Evolutionary conservation across 2,888 invertebrate genomes (phyloP).

Genomic region (Orchesella flavescens): DNA sequence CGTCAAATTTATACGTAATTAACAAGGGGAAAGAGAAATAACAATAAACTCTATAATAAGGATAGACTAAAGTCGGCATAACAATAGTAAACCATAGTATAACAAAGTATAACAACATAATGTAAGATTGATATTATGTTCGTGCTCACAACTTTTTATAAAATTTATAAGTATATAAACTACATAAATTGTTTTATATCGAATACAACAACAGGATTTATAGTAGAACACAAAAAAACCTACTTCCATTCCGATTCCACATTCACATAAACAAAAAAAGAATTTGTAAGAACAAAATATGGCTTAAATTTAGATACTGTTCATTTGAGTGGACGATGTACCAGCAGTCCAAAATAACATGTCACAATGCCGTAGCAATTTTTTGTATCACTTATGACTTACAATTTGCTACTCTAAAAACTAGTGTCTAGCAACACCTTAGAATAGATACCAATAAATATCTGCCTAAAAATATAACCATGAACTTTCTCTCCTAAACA

Average conservation of each 20-base stretch:
- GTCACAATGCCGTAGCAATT: too few relatives aligned
- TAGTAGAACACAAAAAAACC: neutral
- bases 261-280: neutral
- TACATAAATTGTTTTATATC: too few relatives aligned
- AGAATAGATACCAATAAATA: constrained; percentile 32
- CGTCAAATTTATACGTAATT: too few relatives aligned
- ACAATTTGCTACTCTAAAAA: neutral
- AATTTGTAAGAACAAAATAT: neutral
- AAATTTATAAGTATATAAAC: too few relatives aligned
- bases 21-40: too few relatives aligned
- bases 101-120: too few relatives aligned
- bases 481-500: neutral
- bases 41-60: too few relatives aligned
- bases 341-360: neutral
- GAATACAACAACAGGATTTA: too few relatives aligned
- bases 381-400: constrained; percentile 9
- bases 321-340: neutral
- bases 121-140: too few relatives aligned
- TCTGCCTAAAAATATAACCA: neutral
- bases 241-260: neutral
- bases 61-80: too few relatives aligned
- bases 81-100: too few relatives aligned
- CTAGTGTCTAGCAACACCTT: neutral
- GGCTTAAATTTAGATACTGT: neutral
- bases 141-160: too few relatives aligned